Conservation (phyloP, 1,140 invertebrate species). For the Ridgeia piscesae region DNA sequence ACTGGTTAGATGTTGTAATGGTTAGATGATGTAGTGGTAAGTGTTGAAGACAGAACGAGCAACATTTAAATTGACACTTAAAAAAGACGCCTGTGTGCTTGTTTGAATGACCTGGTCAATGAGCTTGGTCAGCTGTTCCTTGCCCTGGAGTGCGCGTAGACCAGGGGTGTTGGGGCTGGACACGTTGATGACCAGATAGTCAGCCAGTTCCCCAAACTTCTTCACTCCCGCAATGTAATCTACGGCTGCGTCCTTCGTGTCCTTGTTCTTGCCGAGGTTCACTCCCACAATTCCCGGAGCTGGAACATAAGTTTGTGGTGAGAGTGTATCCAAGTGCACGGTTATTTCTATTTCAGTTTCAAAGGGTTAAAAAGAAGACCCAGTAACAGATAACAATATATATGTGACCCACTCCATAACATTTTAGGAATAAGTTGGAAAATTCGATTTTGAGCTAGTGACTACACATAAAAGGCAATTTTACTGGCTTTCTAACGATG, state of each 20-base stretch:
- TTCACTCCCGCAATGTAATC: conserved; percentile 70
- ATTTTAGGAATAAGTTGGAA: no score
- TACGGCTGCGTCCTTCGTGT: conserved; percentile 67
- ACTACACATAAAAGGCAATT: no score
- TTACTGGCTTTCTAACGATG: no score
- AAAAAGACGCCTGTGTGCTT: no score
- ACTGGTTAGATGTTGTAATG: no score
- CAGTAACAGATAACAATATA: not conserved
- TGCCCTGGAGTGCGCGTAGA: conserved; percentile 79
- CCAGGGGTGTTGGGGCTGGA: conserved; percentile 90
- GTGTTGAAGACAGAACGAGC: no score
- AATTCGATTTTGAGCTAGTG: no score
- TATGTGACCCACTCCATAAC: not conserved
- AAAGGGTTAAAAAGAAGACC: not conserved
- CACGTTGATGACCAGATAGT: conserved; percentile 63
- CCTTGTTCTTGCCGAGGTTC: conserved; percentile 95
- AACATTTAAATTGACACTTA: no score
- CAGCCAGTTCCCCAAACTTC: conserved; percentile 57
- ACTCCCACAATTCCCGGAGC: conserved; percentile 69
- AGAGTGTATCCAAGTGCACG: not conserved
- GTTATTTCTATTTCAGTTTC: not conserved
- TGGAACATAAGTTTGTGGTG: conserved; percentile 18
- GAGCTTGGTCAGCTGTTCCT: conserved; percentile 73
- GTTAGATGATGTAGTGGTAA: no score
- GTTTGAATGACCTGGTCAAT: conserved; percentile 63